Conservation (phyloP, 2,888 invertebrate genomes). For the Tiphia femorata region DNA sequence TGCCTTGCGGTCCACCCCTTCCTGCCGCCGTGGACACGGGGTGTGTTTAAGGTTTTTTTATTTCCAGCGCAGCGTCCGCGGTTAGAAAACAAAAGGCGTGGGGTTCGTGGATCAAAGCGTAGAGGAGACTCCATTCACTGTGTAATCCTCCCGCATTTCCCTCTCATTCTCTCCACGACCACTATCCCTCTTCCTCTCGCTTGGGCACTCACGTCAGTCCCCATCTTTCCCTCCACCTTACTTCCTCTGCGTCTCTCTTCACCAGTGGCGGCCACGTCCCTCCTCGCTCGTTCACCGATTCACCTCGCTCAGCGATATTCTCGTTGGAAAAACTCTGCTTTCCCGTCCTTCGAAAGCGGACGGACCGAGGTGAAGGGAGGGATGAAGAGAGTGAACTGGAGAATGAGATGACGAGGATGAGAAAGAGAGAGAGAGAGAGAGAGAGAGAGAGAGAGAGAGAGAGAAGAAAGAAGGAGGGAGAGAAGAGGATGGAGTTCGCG, state of each 20-base stretch:
- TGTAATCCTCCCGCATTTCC: not conserved
- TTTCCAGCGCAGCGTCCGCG: conserved; percentile 43
- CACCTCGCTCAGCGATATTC: conserved; percentile 2
- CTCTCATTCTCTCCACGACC: conserved; percentile 9
- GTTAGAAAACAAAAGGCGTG: conserved; percentile 52
- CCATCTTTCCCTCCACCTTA: conserved; percentile 8
- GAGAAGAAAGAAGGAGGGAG: conserved; percentile 7
- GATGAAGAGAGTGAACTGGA: too few relatives aligned
- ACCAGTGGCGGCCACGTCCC: not conserved
- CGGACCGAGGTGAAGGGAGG: not conserved
- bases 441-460: conserved; percentile 5
- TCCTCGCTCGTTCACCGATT: conserved; percentile 7
- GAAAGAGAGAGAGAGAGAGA: not conserved
- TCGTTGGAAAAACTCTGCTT: not conserved
- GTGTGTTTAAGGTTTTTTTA: conserved; percentile 46
- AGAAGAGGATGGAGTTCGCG: not conserved
- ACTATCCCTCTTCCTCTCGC: not conserved
- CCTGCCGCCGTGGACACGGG: conserved; percentile 6
- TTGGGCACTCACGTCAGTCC: not conserved
- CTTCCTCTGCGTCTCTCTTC: not conserved
- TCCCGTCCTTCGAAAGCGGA: not conserved
- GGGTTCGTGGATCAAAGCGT: conserved; percentile 50
- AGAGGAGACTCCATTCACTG: conserved; percentile 27
- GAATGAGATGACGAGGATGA: conserved; percentile 4
- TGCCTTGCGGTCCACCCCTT: not conserved